phyloP scores from a whole-genome alignment of 2,113 vertebrate genomes.

The Anguilla japonica region DNA sequence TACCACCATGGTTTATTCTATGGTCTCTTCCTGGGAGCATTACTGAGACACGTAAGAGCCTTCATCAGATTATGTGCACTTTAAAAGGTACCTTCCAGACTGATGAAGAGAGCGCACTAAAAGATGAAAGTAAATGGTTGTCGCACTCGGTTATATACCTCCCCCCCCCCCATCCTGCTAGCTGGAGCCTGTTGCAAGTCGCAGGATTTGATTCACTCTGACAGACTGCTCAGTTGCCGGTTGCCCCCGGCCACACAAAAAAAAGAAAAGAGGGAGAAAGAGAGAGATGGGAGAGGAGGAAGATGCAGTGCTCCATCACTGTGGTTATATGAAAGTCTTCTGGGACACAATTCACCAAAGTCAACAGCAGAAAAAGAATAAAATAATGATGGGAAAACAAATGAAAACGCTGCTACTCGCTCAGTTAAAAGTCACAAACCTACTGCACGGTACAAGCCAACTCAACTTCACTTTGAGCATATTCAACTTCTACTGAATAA shows the following conservation, averaged over 20 bases:
- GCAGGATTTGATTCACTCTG: slow-evolving; percentile 27
- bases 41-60: neutral
- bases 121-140: slow-evolving; percentile 55
- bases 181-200: neutral
- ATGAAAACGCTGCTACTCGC: neutral
- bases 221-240: slow-evolving; percentile 21
- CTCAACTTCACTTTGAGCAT: neutral
- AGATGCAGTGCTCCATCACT: neutral
- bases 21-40: neutral
- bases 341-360: neutral
- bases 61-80: slow-evolving; percentile 53
- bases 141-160: slow-evolving; percentile 49
- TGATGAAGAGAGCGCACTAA: slow-evolving; percentile 49
- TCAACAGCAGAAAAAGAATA: neutral
- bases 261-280: neutral
- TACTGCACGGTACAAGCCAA: neutral
- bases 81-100: slow-evolving; percentile 51
- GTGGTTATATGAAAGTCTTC: slow-evolving; percentile 1
- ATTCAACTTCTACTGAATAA: neutral
- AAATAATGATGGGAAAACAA: neutral
- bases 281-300: neutral
- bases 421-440: neutral
- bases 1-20: neutral
- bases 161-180: slow-evolving; percentile 41
- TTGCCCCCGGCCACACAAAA: slow-evolving; percentile 18